A percentile compares a stretch with the other conserved stretches of the same genome.
These are phyloP conservation scores for Gracilinanus agilis DNA, from an alignment of 2,113 vertebrate genomes.

Conservation along the genomic window DNA sequence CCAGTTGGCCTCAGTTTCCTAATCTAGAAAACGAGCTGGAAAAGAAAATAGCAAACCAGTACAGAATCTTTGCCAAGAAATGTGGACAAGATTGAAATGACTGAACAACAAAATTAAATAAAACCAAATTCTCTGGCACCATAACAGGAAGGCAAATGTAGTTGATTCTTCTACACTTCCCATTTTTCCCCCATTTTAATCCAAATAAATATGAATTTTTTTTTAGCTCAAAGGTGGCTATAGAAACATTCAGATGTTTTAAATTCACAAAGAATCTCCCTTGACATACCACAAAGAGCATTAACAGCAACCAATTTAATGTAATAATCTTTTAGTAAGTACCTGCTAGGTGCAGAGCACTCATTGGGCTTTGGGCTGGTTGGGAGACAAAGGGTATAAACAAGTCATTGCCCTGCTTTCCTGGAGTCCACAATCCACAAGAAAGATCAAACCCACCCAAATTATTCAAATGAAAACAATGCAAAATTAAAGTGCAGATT, in stretches of 20 bases:
- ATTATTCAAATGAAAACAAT: neutral
- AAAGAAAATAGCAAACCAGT: too few relatives aligned
- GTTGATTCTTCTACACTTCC: neutral
- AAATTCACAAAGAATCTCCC: neutral
- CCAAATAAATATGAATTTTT: neutral
- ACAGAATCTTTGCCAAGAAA: too few relatives aligned
- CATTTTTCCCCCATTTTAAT: neutral
- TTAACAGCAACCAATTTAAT: neutral
- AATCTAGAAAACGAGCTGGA: too few relatives aligned
- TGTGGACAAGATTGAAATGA: too few relatives aligned
- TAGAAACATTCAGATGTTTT: neutral
- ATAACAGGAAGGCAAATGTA: neutral
- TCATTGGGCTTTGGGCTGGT: neutral
- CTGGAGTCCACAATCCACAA: neutral
- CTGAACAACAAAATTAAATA: neutral
- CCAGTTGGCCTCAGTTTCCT: too few relatives aligned
- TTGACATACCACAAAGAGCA: neutral
- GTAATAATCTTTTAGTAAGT: neutral
- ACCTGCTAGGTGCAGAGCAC: neutral
- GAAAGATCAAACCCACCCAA: neutral
- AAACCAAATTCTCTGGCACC: neutral
- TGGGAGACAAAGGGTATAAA: neutral
- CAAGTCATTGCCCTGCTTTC: neutral
- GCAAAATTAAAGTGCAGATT: neutral
- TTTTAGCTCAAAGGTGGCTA: neutral